Base-by-base conservation (phyloP, 2,888 invertebrate species). In the Baronia brevicornis region DNA sequence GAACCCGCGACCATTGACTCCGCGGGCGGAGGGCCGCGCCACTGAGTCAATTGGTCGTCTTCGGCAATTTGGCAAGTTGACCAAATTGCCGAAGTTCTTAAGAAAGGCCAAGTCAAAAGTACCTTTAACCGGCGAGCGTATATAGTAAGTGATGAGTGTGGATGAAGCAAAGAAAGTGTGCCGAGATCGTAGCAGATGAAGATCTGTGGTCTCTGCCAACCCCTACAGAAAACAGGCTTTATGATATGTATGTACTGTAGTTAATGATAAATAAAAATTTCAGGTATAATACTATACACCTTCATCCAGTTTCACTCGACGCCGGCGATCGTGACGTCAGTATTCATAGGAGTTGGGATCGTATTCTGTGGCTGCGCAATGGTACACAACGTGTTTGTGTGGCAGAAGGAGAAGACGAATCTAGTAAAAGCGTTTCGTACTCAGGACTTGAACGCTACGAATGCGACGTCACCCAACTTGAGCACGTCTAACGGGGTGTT, bases 371-470 rank as follows among this genome's bases (percentile, higher is more conserved):
- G 96, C 47, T 93, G 94, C 55, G 95, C 96, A 10, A 94, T 96
- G 90, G 94, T 96, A 8, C 96, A 97, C 82, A 96, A 96, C 74
- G 94, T 95, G 6, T 96, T 95, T 72, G 91, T 96, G 27, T 97
- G 96, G 96, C 95, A 96, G 74, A 91, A 91, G 66, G 94, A 94
- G 69, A 94, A 94, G 77, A 94, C 94, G 1, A 93, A 91, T 50
- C 89, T 93, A 30, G 93, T 93, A 14, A 90, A 90, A 54, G 90
- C 90, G 4, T 62, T 87, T 18, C 48, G 84, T 17, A 51, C 62
- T 20, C 75, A 70, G 38, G 79, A 75, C 4, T 18, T 67, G 33
- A 79, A 59, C 49, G 54, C 51, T 27, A 71, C 54, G 33, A 56
- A 46, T 14, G 48, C 58, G 0, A 48, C 51, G 0, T 40, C 64